These are phyloP conservation scores for Oophaga sylvatica DNA, from an alignment of 2,797 vertebrate genomes.

Conservation along the genomic window DNA sequence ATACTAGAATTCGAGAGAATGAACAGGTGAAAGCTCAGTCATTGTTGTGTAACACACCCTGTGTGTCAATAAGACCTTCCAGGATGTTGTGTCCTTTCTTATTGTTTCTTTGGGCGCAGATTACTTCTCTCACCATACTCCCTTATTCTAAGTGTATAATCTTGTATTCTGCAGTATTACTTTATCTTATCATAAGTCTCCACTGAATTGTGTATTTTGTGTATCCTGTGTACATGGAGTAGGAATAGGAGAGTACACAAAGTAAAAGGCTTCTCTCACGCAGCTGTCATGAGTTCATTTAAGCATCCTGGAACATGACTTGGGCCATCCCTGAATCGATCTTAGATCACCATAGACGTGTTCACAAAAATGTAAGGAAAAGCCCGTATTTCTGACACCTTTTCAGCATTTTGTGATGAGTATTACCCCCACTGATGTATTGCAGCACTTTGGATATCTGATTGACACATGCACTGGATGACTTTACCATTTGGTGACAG, in stretches of 20 bases:
- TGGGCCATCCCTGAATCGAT: no score
- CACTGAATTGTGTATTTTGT: background rate
- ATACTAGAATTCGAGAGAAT: background rate
- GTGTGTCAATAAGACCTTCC: conserved; percentile 15
- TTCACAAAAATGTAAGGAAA: no score
- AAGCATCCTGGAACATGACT: no score
- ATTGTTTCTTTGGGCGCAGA: background rate
- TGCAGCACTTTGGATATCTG: no score
- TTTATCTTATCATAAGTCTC: background rate
- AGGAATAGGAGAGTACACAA: background rate
- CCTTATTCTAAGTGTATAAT: background rate
- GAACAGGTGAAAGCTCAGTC: background rate
- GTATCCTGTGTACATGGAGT: background rate
- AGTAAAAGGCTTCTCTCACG: background rate
- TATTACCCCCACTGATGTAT: no score
- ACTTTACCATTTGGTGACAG: no score
- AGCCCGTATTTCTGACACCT: no score
- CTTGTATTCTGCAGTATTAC: background rate
- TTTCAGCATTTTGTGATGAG: no score
- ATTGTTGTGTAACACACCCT: conserved; percentile 17
- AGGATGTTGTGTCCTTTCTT: conserved; percentile 20
- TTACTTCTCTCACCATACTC: background rate
- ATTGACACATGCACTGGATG: no score
- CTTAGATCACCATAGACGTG: no score
- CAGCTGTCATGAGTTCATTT: no score